A percentile compares a stretch with the other conserved stretches of the same genome.
phyloP scores from a whole-genome alignment of 2,888 invertebrate species.

The Pristionchus exspectatus region DNA sequence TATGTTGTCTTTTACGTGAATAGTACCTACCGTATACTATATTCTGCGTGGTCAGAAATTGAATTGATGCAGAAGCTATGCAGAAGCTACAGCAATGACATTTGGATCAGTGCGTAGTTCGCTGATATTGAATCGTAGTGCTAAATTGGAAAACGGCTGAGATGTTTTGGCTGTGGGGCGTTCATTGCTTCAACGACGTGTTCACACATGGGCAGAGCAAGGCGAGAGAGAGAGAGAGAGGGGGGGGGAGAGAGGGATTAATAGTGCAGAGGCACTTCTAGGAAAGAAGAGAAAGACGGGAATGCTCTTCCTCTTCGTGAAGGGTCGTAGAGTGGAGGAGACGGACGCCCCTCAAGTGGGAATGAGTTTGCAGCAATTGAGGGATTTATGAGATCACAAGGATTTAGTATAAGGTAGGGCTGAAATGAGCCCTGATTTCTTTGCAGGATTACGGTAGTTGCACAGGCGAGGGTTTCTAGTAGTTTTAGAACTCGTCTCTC shows the following conservation, averaged over 20 bases:
- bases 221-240: background rate
- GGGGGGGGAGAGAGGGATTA: constrained; percentile 16
- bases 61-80: background rate
- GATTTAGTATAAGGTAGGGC: background rate
- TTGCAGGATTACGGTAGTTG: background rate
- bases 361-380: background rate
- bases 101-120: background rate
- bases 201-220: background rate
- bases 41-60: too few species aligned
- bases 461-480: background rate
- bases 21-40: too few species aligned
- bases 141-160: background rate
- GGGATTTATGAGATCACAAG: background rate
- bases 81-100: background rate
- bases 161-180: background rate
- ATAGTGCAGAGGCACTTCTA: constrained; percentile 29
- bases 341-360: background rate
- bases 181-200: background rate
- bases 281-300: background rate
- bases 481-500: too few species aligned
- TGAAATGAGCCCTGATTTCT: background rate
- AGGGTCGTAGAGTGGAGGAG: background rate
- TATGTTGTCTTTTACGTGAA: too few species aligned
- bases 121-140: background rate
- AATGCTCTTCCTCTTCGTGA: background rate